Conservation (phyloP, 2,888 invertebrate genomes). For the Xestia c-nigrum region DNA sequence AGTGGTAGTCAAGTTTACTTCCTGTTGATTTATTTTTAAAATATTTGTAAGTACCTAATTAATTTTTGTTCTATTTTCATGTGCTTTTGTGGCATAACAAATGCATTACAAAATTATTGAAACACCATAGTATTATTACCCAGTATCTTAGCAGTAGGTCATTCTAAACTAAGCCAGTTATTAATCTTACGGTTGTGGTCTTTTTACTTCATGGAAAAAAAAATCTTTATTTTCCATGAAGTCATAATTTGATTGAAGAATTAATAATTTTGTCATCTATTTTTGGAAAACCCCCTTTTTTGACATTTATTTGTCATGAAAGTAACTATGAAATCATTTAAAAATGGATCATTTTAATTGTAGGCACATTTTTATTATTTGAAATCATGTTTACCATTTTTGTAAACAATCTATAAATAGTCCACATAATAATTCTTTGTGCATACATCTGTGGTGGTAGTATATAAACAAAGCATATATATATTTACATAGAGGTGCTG, state of each 20-base stretch:
- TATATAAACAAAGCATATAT: constrained; percentile 33
- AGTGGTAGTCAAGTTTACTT: constrained; percentile 53
- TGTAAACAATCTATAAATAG: constrained; percentile 31
- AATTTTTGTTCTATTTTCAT: not conserved
- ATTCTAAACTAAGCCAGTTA: not conserved
- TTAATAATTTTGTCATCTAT: not conserved
- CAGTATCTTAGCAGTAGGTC: no score
- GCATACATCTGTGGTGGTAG: not conserved
- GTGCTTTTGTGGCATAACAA: not conserved
- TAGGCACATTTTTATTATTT: not conserved
- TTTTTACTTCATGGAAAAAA: not conserved
- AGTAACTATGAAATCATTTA: not conserved
- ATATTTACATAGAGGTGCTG: constrained; percentile 1
- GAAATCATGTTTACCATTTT: not conserved
- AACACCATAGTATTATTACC: no score
- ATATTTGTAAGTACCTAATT: constrained; percentile 25
- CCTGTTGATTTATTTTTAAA: constrained; percentile 43
- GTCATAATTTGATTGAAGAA: no score
- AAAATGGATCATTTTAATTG: not conserved
- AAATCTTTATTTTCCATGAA: no score
- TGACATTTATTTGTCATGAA: not conserved
- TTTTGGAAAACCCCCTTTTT: not conserved
- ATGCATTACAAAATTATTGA: not conserved
- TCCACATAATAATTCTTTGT: constrained; percentile 1
- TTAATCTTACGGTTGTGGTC: not conserved